Percentiles rank a stretch among this genome's conserved stretches.
Evolutionary conservation across 2,888 invertebrate species (phyloP).

Genomic region (Cyrtodaria siliqua): DNA sequence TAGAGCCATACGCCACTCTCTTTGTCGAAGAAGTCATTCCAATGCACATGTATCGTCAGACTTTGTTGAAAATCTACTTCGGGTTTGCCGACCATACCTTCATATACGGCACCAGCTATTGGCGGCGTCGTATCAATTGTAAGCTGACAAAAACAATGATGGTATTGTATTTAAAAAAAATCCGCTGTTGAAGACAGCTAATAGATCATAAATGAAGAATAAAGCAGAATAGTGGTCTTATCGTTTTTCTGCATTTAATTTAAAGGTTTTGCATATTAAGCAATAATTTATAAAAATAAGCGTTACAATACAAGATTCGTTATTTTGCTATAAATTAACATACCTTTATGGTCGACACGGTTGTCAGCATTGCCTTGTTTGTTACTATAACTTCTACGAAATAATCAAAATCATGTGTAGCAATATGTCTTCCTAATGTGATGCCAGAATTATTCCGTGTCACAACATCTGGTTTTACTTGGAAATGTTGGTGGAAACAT

Average conservation of each 20-base stretch:
- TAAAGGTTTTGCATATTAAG: no score
- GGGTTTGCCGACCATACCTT: background rate
- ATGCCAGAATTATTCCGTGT: slow-evolving; percentile 9
- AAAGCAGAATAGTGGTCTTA: no score
- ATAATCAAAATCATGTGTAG: slow-evolving; percentile 22
- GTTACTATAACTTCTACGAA: slow-evolving; percentile 15
- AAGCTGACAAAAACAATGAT: background rate
- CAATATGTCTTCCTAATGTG: background rate
- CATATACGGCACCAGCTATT: slow-evolving; percentile 5
- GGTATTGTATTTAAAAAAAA: background rate
- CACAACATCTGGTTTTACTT: slow-evolving; percentile 9
- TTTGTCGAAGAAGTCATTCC: slow-evolving; percentile 36
- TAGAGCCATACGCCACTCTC: slow-evolving; percentile 34
- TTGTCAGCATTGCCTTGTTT: slow-evolving; percentile 19
- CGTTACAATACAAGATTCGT: no score
- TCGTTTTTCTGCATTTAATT: no score
- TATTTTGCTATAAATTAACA: no score
- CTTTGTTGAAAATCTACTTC: slow-evolving; percentile 29
- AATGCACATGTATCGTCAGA: slow-evolving; percentile 10
- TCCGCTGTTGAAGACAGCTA: no score
- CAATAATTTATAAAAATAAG: no score
- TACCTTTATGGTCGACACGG: slow-evolving; percentile 7
- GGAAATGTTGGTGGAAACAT: slow-evolving; percentile 66
- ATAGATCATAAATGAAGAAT: no score
- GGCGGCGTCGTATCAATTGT: slow-evolving; percentile 18